phyloP scores from a whole-genome alignment of 1,140 invertebrate species.

The Drosophila paulistorum region DNA sequence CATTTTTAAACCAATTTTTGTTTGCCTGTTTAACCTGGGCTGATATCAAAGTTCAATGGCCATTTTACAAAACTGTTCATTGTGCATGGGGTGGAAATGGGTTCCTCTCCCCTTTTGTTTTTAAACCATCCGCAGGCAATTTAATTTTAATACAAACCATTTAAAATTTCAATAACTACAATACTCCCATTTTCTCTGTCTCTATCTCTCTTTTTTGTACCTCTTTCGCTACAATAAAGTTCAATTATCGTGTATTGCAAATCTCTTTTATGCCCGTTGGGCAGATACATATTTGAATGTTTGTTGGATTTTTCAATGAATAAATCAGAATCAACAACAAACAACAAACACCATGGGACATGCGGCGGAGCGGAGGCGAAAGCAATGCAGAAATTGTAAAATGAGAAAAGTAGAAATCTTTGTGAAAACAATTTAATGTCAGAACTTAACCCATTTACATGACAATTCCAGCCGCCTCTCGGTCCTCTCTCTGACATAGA shows the following conservation, averaged over 20 bases:
- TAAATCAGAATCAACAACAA: conserved; percentile 16
- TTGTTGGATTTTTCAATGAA: conserved; percentile 43
- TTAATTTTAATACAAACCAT: conserved; percentile 36
- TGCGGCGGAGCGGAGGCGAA: background rate
- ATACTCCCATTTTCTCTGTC: background rate
- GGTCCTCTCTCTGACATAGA: background rate
- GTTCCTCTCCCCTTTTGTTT: background rate
- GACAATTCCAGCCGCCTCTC: conserved; percentile 55
- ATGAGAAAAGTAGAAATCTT: conserved; percentile 46
- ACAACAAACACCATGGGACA: too few relatives aligned
- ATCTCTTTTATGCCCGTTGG: conserved; percentile 34
- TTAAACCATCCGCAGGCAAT: conserved; percentile 40
- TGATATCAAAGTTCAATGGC: conserved; percentile 77
- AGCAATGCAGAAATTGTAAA: conserved; percentile 35
- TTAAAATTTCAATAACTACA: conserved; percentile 11
- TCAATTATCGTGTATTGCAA: conserved; percentile 46
- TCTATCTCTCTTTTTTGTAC: background rate
- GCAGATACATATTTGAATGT: conserved; percentile 26
- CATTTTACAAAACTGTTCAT: conserved; percentile 58
- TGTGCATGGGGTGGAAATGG: too few relatives aligned
- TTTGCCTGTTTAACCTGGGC: conserved; percentile 22
- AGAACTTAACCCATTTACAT: conserved; percentile 78
- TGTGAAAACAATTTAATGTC: conserved; percentile 66
- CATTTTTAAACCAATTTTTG: conserved; percentile 58
- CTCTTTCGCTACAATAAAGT: conserved; percentile 22